Base-by-base conservation (phyloP, 2,113 vertebrate species). In the Chunga burmeisteri region DNA sequence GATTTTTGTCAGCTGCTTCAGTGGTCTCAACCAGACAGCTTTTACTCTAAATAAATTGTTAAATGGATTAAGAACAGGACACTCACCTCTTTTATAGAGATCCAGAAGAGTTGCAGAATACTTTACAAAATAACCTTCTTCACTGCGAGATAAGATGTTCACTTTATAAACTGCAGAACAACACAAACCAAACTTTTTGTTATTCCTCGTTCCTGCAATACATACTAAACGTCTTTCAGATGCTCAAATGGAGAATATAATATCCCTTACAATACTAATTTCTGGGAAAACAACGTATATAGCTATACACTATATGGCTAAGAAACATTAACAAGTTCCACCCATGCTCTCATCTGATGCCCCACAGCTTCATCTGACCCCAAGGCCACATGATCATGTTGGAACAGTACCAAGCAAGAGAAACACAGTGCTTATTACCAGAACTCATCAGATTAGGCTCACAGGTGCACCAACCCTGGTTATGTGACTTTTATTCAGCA, bases 71-170 rank as follows among this genome's bases (percentile, higher is more conserved):
- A 58, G 79, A 49, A 29, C 42, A 77, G 36, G 61, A 77, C 40
- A 42, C 97, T 97, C 88, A 98, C 99, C 98, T 93, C 98, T 98
- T 96, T 98, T 99, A 49, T 98, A 98, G 68, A 99, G 81, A 56
- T 98, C 98, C n/a, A 98, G 78, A 11, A 99, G 97, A 40, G 47
- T 85, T 73, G 99, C 98, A 27, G 93, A 98, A 94, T 99, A 99
- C 82, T 97, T 99, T 68, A 98, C 89, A 93, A 99, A 99, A 96
- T 98, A 98, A 58, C 99, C 99, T 68, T 99, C 99, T 93, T 98
- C 96, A 11, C 75, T 96, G 19, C 94, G 88, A 16, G 98, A 98
- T 38, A 81, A 95, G 80, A 99, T 97, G 10, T 25, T 95, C 80
- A 99, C 98, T 96, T 98, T 99, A 87, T 98, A 99, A 80, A 97